Percentiles rank a stretch among this genome's conserved stretches.
Conservation (phyloP, 2,888 invertebrate genomes). For the Crossocerus cetratus region DNA sequence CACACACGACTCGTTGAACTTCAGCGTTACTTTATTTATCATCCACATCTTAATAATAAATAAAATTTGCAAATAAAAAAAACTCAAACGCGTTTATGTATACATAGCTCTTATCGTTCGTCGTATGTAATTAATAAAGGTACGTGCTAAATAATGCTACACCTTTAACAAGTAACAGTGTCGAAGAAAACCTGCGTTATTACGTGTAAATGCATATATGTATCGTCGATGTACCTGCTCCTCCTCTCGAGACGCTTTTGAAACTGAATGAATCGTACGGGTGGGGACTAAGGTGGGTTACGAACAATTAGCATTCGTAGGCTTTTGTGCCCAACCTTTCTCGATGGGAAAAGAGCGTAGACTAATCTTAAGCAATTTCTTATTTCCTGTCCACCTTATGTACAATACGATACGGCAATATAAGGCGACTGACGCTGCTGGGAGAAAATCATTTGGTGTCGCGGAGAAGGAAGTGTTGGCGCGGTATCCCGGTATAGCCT, state of each 20-base stretch:
- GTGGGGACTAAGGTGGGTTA: no score
- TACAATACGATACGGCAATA: neutral
- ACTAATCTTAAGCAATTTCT: neutral
- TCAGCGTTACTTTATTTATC: conserved; percentile 55
- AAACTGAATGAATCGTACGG: neutral
- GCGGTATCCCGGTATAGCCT: conserved; percentile 1
- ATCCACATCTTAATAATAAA: conserved; percentile 60
- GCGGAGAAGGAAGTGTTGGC: conserved; percentile 26
- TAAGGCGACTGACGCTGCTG: no score
- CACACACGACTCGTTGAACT: conserved; percentile 3
- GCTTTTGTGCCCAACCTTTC: no score
- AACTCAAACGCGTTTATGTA: conserved; percentile 45
- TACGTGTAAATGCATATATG: conserved; percentile 59
- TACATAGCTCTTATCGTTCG: conserved; percentile 6
- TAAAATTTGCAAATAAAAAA: conserved; percentile 58
- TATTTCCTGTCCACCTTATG: neutral
- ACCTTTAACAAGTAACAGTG: conserved; percentile 60
- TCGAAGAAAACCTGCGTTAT: conserved; percentile 42
- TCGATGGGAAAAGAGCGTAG: neutral
- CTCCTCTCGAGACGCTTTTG: neutral
- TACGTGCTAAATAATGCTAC: conserved; percentile 35
- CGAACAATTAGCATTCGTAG: no score
- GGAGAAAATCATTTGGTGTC: conserved; percentile 23
- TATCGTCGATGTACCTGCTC: conserved; percentile 2
- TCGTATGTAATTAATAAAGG: conserved; percentile 33